A percentile compares a stretch with the other conserved stretches of the same genome.
Conservation (phyloP, 1,140 invertebrate species). For the Orussus abietinus region DNA sequence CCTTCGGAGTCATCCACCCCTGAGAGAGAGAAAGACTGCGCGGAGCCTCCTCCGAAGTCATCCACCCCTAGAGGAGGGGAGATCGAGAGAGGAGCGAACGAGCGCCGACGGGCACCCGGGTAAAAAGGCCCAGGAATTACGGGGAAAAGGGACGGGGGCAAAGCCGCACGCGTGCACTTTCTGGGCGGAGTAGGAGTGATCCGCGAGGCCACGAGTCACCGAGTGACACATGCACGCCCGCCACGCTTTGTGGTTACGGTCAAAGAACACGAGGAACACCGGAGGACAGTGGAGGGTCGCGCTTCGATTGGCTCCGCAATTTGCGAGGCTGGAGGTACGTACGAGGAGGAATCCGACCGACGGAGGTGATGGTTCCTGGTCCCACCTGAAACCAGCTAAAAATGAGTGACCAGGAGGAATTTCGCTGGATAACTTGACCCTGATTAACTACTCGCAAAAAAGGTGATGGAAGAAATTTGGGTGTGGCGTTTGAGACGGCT, state of each 20-base stretch:
- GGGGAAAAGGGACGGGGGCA: neutral
- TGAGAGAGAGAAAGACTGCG: slow-evolving; percentile 24
- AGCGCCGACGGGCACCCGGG: slow-evolving; percentile 11
- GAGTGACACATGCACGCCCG: slow-evolving; percentile 48
- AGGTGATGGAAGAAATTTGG: too few species aligned
- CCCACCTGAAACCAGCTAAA: too few species aligned
- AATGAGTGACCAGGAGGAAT: too few species aligned
- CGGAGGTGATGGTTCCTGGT: too few species aligned
- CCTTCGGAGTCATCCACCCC: slow-evolving; percentile 30
- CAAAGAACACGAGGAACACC: slow-evolving; percentile 26
- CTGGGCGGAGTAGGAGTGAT: slow-evolving; percentile 42
- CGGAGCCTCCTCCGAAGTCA: slow-evolving; percentile 21
- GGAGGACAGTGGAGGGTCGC: slow-evolving; percentile 28
- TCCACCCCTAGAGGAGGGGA: slow-evolving; percentile 9
- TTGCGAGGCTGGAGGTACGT: too few species aligned
- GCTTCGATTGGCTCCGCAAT: slow-evolving; percentile 44
- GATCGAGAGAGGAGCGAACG: slow-evolving; percentile 12
- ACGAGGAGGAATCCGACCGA: too few species aligned
- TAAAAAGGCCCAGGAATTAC: neutral
- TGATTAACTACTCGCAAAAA: too few species aligned
- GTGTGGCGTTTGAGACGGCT: too few species aligned
- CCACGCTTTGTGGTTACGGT: slow-evolving; percentile 47
- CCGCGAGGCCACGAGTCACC: slow-evolving; percentile 39
- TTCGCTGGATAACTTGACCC: too few species aligned
- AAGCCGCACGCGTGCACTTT: slow-evolving; percentile 41